Evolutionary conservation across 2,888 invertebrate genomes (phyloP).

Genomic region (Andrena minutula): DNA sequence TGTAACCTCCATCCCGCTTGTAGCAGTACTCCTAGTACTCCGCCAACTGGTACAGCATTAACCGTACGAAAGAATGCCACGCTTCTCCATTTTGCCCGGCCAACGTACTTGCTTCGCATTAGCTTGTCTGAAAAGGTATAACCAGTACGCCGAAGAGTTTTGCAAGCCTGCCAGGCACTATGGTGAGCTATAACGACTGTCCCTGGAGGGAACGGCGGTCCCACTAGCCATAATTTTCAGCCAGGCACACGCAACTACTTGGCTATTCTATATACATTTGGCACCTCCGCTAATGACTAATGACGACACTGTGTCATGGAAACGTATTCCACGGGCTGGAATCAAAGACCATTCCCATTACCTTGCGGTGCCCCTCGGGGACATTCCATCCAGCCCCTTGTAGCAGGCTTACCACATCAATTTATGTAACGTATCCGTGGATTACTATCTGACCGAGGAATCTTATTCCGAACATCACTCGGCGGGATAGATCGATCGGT

Average conservation of each 20-base stretch:
- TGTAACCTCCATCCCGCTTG: conserved; percentile 1
- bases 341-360: background rate
- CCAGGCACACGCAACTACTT: conserved; percentile 21
- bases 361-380: background rate
- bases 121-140: conserved; percentile 38
- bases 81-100: background rate
- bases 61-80: background rate
- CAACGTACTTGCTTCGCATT: conserved; percentile 24
- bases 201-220: conserved; percentile 41
- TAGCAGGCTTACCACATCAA: conserved; percentile 24
- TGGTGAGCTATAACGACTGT: conserved; percentile 31
- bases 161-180: conserved; percentile 8
- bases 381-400: conserved; percentile 20
- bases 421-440: conserved; percentile 34
- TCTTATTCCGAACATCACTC: conserved; percentile 8
- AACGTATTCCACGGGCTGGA: conserved; percentile 5
- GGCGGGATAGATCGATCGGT: conserved; percentile 2
- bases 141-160: background rate
- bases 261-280: conserved; percentile 36
- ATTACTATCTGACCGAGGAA: conserved; percentile 23
- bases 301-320: conserved; percentile 37
- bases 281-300: conserved; percentile 31
- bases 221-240: conserved; percentile 37
- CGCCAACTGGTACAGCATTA: background rate
- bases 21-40: background rate